Evolutionary conservation across 2,797 vertebrate genomes (phyloP), one percentile per base, ranked within the genome.

Genomic region (Australoheros facetus): DNA sequence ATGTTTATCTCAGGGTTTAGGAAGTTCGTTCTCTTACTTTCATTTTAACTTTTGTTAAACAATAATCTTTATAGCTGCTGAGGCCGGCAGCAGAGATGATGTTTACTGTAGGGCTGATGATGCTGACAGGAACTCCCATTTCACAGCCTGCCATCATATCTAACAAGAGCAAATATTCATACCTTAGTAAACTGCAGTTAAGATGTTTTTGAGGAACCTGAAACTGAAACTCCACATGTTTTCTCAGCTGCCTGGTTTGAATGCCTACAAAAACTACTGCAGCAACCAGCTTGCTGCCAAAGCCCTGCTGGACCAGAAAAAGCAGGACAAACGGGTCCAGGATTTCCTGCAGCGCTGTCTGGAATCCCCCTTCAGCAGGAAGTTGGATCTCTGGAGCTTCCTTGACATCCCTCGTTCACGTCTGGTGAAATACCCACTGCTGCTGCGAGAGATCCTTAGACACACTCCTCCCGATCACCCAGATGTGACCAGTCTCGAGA

Each of bases 341-440:
- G 98, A 99, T 92, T 99, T 99, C 92, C 95, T 99, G 60, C 97
- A 99, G 91, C 96, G 97, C 55, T 99, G 98, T 81, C 94, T 99
- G 0, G 98, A 99, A 91, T 99, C 98, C 0, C 98, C 98, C 12
- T 99, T 99, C 94, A 99, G 97, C 95, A 96, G 98, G 83, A 99
- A 99, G 91, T 90, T 99, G 37, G 98, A 99, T 89, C 97, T 99
- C 0, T 99, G 98, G 98, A 99, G 97, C 92, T 99, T 99, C 92
- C 92, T 99, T 55, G 98, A 99, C 90, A 98, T 99, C 76, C 98
- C 98, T 3, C 97, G 97, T 3, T 98, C 98, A 30, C 96, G 98
- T 13, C 94, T 99, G 34, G 97, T 99, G 82, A 99, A 99, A 85
- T 99, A 99, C 85, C 98, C 98, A 0, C 95, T 99, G 76, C 95